Base-by-base conservation (phyloP, 1,140 invertebrate genomes). In the Drosophila elegans region DNA sequence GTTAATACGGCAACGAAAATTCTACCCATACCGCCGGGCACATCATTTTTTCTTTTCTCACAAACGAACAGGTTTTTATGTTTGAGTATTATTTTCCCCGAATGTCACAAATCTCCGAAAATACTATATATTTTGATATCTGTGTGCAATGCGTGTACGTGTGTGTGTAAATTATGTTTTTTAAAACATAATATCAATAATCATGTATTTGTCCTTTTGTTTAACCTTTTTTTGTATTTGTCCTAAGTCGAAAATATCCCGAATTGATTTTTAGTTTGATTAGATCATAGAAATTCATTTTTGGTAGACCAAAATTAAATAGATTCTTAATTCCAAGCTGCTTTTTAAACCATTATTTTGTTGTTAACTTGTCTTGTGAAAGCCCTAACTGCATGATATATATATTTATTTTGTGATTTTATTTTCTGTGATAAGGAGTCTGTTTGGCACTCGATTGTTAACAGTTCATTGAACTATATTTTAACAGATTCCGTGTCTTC, bases 1-100 rank as follows among this genome's bases (percentile, higher is more conserved):
- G 95, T 97, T 86, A 92, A 92, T 91, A 97, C 97, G 93, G 94
- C 95, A 41, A 97, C 95, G 74, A 96, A 98, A 94, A 96, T 96
- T 92, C 96, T 97, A 93, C 98, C 98, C 57, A 99, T 99, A 93
- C 99, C 99, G 75, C 95, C 96, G 91, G 97, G 96, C 91, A 96
- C 96, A 92, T 97, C 98, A 81, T 98, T 99, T 94, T 99, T 99
- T 95, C 94, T 99, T 93, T 98, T 99, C 93, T 97, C 97, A 79
- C 96, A 96, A 92, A 98, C 95, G 34, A 99, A 99, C 95, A 97
- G 96, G 97, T 98, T 91, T 89, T 86, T 86, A 83, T 88, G 55
- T 77, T 88, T 74, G 73, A 83, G 79, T 69, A 77, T 57, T 84
- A 83, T 69, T 75, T 75, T 67, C 36, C 45, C n/a, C 44, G 11